Base-by-base conservation (phyloP, 2,888 invertebrate species). In the Diarsia brunnea region DNA sequence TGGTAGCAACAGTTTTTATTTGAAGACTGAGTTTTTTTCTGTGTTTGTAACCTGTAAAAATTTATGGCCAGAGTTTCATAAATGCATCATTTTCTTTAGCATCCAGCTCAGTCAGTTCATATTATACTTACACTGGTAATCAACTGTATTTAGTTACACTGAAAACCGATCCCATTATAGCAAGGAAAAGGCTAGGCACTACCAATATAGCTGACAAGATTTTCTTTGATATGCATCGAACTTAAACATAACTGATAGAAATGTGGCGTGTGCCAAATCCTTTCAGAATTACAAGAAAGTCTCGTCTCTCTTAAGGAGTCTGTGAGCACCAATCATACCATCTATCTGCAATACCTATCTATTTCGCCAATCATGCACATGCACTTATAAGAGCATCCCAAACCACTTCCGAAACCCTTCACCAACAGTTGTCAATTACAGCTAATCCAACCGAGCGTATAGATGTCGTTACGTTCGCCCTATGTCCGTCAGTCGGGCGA, bases 381-480 rank as follows among this genome's bases (percentile, higher is more conserved):
- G 45, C 61, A 81, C 21, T 31, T 53, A 64, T 10, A 61, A 47
- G n/a, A 58, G 27, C 55, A 69, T 47, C 38, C 31, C 16, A 14
- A 12, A 24, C 49, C 19, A 60, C 24, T 53, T 19, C 19, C 43
- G 49, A 27, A 71, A 21, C 43, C 53, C 31, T 51, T 65, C 45
- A 38, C n/a, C 64, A 63, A 43, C 47, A 47, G 67, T 60, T 60
- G 51, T 82, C 58, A 79, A 73, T 73, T 79, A 84, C 58, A 27
- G 67, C 47, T 27, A 51, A 70, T 60, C 49, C 53, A 21, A 68
- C 55, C 27, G 55, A 68, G 61, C 27, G 24, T 71, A 38, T 68
- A 68, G 68, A 64, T 12, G 63, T 64, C 47, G 55, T 73, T 72
- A 55, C 24, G 73, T 63, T 27, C 47, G 70, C 51, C 16, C 19